phyloP scores from a whole-genome alignment of 2,888 invertebrate species.

The Empis stercorea region DNA sequence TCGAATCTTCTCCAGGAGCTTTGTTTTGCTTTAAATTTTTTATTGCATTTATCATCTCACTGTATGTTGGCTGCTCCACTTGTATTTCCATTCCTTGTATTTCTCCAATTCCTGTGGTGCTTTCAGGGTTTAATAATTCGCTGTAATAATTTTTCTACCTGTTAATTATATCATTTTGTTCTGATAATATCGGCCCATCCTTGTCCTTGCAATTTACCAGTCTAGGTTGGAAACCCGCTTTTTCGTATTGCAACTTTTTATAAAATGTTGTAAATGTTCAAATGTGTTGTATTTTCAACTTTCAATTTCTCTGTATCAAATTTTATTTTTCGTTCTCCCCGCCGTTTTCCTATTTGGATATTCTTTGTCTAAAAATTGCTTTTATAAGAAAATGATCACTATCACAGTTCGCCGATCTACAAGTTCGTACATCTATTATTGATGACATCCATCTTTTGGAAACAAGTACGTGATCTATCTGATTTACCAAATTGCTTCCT shows the following conservation, averaged over 20 bases:
- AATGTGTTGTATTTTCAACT: too few relatives aligned
- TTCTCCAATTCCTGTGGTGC: neutral
- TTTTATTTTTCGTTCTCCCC: too few relatives aligned
- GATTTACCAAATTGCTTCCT: neutral
- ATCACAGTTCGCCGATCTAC: neutral
- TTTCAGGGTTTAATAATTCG: neutral
- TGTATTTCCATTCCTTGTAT: neutral
- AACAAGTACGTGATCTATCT: neutral
- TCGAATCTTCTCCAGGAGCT: conserved; percentile 1
- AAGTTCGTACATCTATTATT: neutral
- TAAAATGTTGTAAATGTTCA: neutral
- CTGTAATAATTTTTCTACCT: neutral
- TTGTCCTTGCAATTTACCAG: neutral
- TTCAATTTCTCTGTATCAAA: too few relatives aligned
- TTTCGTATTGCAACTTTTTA: neutral
- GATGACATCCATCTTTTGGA: neutral
- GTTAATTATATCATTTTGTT: neutral
- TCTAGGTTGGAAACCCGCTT: neutral
- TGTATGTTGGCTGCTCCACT: neutral
- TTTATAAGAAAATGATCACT: neutral
- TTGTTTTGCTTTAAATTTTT: neutral
- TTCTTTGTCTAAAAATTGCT: too few relatives aligned
- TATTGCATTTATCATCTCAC: neutral
- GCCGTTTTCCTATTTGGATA: too few relatives aligned
- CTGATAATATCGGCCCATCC: neutral